These are phyloP conservation scores for Phyllopteryx taeniolatus DNA, from an alignment of 2,113 vertebrate species.

Conservation along the genomic window DNA sequence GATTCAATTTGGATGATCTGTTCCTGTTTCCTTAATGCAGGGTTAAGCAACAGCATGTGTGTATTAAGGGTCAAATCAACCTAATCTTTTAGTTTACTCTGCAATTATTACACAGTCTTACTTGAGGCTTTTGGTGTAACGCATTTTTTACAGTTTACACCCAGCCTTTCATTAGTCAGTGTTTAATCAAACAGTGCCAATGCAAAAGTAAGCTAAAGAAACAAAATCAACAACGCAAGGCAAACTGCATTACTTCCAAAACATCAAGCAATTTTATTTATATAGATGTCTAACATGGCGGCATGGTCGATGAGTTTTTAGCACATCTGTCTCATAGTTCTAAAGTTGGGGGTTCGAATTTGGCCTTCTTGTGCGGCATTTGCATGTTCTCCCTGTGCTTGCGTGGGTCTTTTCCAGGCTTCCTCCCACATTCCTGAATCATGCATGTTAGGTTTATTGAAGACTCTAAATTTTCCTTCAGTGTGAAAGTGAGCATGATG, in stretches of 20 bases:
- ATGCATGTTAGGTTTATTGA: background rate
- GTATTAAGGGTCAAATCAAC: slow-evolving; percentile 18
- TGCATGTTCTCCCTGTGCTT: background rate
- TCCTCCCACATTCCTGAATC: background rate
- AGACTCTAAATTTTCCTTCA: background rate
- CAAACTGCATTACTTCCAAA: background rate
- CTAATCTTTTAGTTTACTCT: slow-evolving; percentile 9
- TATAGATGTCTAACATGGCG: background rate
- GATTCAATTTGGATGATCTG: slow-evolving; percentile 35
- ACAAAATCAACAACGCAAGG: background rate
- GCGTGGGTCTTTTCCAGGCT: background rate
- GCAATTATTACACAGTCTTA: background rate
- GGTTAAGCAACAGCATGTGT: slow-evolving; percentile 17
- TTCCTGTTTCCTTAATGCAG: slow-evolving; percentile 31
- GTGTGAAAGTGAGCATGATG: background rate
- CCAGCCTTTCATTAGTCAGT: background rate
- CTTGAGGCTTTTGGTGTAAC: background rate
- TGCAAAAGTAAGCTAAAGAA: background rate
- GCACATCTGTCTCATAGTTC: background rate
- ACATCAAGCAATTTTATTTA: background rate
- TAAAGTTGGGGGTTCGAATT: background rate
- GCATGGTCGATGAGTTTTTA: background rate
- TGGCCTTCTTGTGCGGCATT: no score
- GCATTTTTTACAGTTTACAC: background rate
- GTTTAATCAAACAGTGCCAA: background rate